Evolutionary conservation across 1,140 invertebrate species (phyloP), one percentile per base, ranked within the genome.

Genomic region (Leucophenga varia): DNA sequence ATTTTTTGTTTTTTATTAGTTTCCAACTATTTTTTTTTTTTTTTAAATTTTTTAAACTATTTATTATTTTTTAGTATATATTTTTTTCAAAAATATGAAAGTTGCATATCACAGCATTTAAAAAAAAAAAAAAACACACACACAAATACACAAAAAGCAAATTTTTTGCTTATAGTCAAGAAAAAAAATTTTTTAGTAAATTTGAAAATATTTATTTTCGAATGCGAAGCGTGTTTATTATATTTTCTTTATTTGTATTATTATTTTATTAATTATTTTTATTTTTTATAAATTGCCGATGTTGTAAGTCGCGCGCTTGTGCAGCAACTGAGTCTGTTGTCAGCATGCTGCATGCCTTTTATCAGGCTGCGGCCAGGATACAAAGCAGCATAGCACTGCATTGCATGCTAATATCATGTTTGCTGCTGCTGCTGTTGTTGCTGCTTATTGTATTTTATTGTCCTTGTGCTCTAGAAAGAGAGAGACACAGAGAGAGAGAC

Each of bases 251-350:
- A 21, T 17, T 8, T 22, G 22, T 19, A 12, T 4, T 10, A 7
- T 44, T 21, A 14, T 13, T 3, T 41, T 5, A 13, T 19, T 16
- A 42, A 43, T 37, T 9, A 13, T 43, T 36, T 19, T 34, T 8
- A 28, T 34, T 18, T 49, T 28, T 31, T 10, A 30, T 17, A 21
- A 14, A 12, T 46, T 20, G 32, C 18, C 18, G 39, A 47, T 56
- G 51, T 49, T 60, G 53, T 52, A 50, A 25, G 50, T 50, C 55
- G 50, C 54, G 51, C 68, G 64, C 58, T 64, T 56, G 35, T 47
- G 52, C 51, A 58, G 55, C 55, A 55, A 72, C 69, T 72, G 69
- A 59, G 57, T 47, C 44, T 65, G 54, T 59, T 51, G 48, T 47
- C 57, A 49, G 51, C 45, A 35, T 65, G 49, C 55, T 59, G 39